A percentile compares a stretch with the other conserved stretches of the same genome.
Conservation (phyloP, 37 sponge, comb jelly and placozoan species). For the Tethya wilhelma region DNA sequence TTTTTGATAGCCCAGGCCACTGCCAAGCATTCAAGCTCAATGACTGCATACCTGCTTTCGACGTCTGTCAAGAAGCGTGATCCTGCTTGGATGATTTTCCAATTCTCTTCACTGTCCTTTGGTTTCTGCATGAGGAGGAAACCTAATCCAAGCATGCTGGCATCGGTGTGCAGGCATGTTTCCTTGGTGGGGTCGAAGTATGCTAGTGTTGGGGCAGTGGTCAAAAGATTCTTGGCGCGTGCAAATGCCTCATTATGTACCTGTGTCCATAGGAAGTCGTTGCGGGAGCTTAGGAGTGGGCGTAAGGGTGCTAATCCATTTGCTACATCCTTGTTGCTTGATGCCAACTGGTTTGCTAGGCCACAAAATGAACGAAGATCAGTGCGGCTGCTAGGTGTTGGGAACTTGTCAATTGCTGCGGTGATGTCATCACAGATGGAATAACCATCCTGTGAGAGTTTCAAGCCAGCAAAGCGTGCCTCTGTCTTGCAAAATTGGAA, state of each 20-base stretch:
- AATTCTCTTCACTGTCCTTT: not conserved
- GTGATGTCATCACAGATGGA: slow-evolving; percentile 20
- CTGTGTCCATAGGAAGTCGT: slow-evolving; percentile 47
- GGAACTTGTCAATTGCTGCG: slow-evolving; percentile 38
- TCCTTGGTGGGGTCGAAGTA: slow-evolving; percentile 38
- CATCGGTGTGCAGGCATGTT: slow-evolving; percentile 53
- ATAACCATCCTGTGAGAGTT: slow-evolving; percentile 10
- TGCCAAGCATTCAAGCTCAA: slow-evolving; percentile 47
- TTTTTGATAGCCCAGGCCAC: slow-evolving; percentile 50
- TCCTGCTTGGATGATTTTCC: slow-evolving; percentile 38
- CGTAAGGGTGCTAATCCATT: slow-evolving; percentile 22
- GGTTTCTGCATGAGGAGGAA: slow-evolving; percentile 32
- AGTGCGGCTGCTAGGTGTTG: slow-evolving; percentile 37
- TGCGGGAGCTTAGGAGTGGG: slow-evolving; percentile 36
- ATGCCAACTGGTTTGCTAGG: slow-evolving; percentile 43
- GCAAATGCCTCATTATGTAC: slow-evolving; percentile 31
- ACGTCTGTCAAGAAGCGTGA: slow-evolving; percentile 41
- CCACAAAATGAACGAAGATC: slow-evolving; percentile 54
- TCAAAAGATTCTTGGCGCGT: slow-evolving; percentile 12
- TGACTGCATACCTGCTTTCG: slow-evolving; percentile 35
- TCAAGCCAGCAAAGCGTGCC: slow-evolving; percentile 33
- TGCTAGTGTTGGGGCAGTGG: slow-evolving; percentile 23
- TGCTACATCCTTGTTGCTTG: slow-evolving; percentile 5
- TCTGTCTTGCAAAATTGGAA: slow-evolving; percentile 14
- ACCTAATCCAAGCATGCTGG: slow-evolving; percentile 37